Conservation (phyloP, 2,797 vertebrate genomes). For the Ctenochaetus hawaiiensis region DNA sequence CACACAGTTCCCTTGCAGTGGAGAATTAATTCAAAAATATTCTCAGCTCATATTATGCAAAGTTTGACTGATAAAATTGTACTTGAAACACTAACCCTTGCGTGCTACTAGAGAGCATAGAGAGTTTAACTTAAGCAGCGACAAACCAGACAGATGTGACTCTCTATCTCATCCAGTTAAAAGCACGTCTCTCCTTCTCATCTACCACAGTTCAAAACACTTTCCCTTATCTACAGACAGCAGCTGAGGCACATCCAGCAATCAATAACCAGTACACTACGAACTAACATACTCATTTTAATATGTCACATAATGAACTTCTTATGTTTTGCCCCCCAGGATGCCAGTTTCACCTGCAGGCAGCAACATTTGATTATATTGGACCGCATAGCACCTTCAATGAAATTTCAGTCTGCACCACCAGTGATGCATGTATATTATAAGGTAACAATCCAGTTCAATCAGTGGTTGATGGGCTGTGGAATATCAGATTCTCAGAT, state of each 20-base stretch:
- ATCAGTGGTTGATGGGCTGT: slow-evolving; percentile 30
- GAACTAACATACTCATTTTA: slow-evolving; percentile 23
- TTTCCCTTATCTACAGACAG: slow-evolving; percentile 26
- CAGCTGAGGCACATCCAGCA: slow-evolving; percentile 7
- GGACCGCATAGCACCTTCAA: not conserved
- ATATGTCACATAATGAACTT: slow-evolving; percentile 14
- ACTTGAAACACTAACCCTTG: not conserved
- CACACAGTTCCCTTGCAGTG: not conserved
- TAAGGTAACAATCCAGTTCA: not conserved
- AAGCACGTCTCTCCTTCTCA: not conserved
- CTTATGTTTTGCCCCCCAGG: not conserved
- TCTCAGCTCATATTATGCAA: not conserved
- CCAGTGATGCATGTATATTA: not conserved
- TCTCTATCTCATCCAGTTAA: not conserved
- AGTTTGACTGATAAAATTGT: not conserved
- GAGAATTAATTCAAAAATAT: not conserved
- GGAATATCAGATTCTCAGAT: slow-evolving; percentile 11
- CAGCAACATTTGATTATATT: not conserved
- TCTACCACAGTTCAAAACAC: not conserved
- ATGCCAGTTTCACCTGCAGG: not conserved
- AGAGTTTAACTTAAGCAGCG: not conserved
- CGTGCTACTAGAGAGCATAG: not conserved
- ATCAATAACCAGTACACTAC: slow-evolving; percentile 28
- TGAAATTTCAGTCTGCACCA: not conserved
- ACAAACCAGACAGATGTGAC: slow-evolving; percentile 21